Evolutionary conservation across 1,140 invertebrate species (phyloP).

Genomic region (Camponotus pennsylvanicus): DNA sequence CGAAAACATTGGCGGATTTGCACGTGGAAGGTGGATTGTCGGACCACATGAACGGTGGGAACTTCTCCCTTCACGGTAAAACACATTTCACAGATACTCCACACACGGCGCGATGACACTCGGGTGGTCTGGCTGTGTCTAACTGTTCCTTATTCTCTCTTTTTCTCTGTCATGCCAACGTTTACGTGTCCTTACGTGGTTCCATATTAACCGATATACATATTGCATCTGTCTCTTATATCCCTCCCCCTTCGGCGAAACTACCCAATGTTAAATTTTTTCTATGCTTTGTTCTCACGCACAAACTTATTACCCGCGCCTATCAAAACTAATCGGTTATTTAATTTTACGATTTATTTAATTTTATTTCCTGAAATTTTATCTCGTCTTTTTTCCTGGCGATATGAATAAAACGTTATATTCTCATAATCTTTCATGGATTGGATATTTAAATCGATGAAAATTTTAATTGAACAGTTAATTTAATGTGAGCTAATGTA

Average conservation of each 20-base stretch:
- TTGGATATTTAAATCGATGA: neutral
- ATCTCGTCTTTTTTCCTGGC: neutral
- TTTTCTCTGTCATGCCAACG: conserved; percentile 70
- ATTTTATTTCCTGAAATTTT: conserved; percentile 6
- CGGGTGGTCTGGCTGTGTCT: conserved; percentile 79
- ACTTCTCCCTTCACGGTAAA: conserved; percentile 84
- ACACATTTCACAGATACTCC: conserved; percentile 76
- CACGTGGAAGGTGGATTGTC: conserved; percentile 89
- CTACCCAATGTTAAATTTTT: neutral
- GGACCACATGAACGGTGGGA: conserved; percentile 87
- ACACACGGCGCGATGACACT: conserved; percentile 71
- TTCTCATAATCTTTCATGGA: neutral
- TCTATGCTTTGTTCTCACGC: conserved; percentile 18
- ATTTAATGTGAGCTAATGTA: neutral
- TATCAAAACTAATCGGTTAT: neutral
- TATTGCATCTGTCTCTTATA: conserved; percentile 45
- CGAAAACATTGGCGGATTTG: conserved; percentile 96
- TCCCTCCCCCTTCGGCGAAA: neutral
- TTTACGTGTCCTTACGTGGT: conserved; percentile 66
- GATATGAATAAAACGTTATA: neutral
- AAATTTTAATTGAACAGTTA: neutral
- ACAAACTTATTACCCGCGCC: neutral
- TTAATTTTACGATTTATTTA: neutral
- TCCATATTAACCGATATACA: conserved; percentile 30
- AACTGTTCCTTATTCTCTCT: conserved; percentile 75